Base-by-base conservation (phyloP, 1,140 invertebrate species). In the Pseudomyrmex dendroicus region DNA sequence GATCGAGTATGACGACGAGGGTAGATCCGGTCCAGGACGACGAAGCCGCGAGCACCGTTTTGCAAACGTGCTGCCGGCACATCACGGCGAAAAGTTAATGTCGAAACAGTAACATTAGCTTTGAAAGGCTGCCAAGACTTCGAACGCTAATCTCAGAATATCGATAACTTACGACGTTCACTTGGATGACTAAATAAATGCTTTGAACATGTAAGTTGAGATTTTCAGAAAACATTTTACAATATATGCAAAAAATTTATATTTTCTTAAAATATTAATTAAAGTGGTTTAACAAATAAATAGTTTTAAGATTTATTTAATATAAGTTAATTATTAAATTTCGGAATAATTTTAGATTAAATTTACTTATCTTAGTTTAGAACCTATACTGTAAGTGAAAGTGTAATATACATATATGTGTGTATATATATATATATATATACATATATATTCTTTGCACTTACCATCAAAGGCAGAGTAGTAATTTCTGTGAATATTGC, bases 391-490 rank as follows among this genome's bases (percentile, higher is more conserved):
- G n/a, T n/a, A 3, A 67, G 17, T 68, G 76, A 84, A 84, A 56
- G 59, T 25, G 9, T 52, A 9, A 13, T 52, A 13, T 1, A 52
- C 7, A 35, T 35, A 5, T 35, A 35, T 35, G n/a, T n/a, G n/a
- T n/a, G 0, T 20, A 9, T 50, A 13, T 52, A 13, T 0, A 52
- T 7, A 35, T 5, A 5, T 5, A 35, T 35, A 35, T 7, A 35
- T 0, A 35, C 0, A 7, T 35, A 25, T 25, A 13, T 52, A 12
- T 13, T 10, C 50, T 25, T 25, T 66, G 8, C 13, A 52, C 54
- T 88, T 88, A 87, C 73, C 87, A 85, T 77, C 67, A n/a, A 35
- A 46, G 20, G 13, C 10, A 22, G 13, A 44, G 15, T 66, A 88
- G 77, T 61, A 83, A 88, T 85, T 20, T 54, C 17, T 10, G 10